phyloP scores from a whole-genome alignment of 2,113 vertebrate genomes.

The Ahaetulla prasina region DNA sequence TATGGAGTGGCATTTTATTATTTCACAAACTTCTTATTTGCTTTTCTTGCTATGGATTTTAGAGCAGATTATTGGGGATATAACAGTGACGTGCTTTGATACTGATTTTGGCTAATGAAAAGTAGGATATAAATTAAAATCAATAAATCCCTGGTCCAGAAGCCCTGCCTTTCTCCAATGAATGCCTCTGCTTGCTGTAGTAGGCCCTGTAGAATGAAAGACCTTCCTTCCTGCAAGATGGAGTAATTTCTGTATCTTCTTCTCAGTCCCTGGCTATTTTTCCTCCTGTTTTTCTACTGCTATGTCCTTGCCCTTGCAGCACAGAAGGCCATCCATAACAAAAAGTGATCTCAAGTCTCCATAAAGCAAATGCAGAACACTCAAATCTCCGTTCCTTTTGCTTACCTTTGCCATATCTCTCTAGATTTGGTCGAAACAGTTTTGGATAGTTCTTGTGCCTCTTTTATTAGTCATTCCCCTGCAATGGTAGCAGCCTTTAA shows the following conservation, averaged over 20 bases:
- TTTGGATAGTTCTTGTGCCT: too few species aligned
- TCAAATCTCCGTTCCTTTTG: too few species aligned
- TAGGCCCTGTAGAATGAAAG: neutral
- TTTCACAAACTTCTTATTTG: neutral
- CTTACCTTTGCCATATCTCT: too few species aligned
- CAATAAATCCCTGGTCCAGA: neutral
- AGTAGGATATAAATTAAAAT: neutral
- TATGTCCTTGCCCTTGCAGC: neutral
- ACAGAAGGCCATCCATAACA: conserved; percentile 2
- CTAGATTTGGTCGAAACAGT: too few species aligned
- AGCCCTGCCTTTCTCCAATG: neutral
- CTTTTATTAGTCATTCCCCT: too few species aligned
- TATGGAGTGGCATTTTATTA: neutral
- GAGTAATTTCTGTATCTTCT: conserved; percentile 39
- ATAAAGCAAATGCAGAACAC: too few species aligned
- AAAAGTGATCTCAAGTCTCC: neutral
- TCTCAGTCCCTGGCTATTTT: conserved; percentile 19
- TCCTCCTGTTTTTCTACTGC: too few species aligned
- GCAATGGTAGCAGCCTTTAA: too few species aligned
- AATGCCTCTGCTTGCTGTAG: neutral
- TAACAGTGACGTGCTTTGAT: neutral
- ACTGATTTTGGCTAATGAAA: neutral
- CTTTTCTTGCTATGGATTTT: neutral
- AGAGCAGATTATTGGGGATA: neutral
- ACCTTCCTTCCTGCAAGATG: neutral